phyloP scores from a whole-genome alignment of 2,888 invertebrate genomes.

The Tetropium fuscum region DNA sequence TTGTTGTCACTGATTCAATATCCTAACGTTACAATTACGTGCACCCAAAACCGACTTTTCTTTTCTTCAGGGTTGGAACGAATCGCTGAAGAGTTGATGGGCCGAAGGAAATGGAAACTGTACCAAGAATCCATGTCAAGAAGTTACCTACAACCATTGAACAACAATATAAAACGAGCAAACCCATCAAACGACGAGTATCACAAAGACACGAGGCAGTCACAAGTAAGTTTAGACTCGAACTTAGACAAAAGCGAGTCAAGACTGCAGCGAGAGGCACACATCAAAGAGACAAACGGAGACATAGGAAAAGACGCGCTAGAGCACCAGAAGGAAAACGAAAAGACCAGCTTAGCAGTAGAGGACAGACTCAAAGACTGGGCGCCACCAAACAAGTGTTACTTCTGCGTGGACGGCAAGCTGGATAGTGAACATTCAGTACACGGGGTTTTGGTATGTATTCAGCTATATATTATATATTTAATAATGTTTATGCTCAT shows the following conservation, averaged over 20 bases:
- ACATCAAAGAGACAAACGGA: constrained; percentile 36
- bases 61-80: constrained; percentile 86
- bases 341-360: constrained; percentile 51
- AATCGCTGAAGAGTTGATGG: constrained; percentile 97
- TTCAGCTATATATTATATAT: too few relatives aligned
- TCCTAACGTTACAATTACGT: too few relatives aligned
- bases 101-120: constrained; percentile 96
- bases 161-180: constrained; percentile 64
- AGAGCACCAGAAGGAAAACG: constrained; percentile 49
- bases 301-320: constrained; percentile 50
- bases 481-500: neutral
- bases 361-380: constrained; percentile 72
- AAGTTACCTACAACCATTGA: constrained; percentile 65
- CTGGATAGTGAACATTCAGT: constrained; percentile 70
- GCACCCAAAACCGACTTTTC: too few relatives aligned
- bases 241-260: constrained; percentile 31
- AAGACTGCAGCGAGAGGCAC: constrained; percentile 37
- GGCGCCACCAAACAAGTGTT: constrained; percentile 84
- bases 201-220: constrained; percentile 43
- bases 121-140: constrained; percentile 80
- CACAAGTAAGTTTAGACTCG: constrained; percentile 22
- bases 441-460: constrained; percentile 71
- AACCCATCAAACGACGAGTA: constrained; percentile 54
- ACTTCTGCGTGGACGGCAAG: constrained; percentile 85
- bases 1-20: too few relatives aligned